A percentile compares a stretch with the other conserved stretches of the same genome.
Conservation (phyloP, 2,888 invertebrate genomes). For the Perdita meconis region DNA sequence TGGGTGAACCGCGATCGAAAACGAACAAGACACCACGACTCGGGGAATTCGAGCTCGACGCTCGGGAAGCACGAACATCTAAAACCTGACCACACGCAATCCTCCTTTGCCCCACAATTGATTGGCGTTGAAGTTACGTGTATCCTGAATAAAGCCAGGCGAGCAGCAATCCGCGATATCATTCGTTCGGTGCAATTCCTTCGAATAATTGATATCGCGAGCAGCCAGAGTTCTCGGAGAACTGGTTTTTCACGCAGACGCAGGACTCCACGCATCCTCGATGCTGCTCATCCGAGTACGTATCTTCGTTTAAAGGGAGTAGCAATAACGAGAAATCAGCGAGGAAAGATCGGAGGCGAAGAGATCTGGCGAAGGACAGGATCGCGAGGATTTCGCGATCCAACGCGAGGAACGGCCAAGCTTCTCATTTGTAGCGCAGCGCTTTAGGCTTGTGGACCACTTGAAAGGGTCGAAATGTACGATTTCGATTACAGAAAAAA, state of each 20-base stretch:
- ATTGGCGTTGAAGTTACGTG: slow-evolving; percentile 16
- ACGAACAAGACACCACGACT: neutral
- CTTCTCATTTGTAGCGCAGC: no score
- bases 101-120: slow-evolving; percentile 43
- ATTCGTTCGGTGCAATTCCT: neutral
- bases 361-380: neutral
- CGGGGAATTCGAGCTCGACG: neutral
- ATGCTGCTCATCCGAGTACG: neutral
- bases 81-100: slow-evolving; percentile 60
- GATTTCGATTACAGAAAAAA: no score
- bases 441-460: no score
- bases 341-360: no score
- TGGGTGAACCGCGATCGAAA: neutral
- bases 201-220: neutral
- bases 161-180: neutral
- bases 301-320: neutral
- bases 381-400: no score
- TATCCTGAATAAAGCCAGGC: neutral
- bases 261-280: neutral
- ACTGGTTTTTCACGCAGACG: neutral
- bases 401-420: no score
- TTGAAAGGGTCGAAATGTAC: no score
- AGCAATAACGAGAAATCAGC: neutral
- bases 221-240: neutral
- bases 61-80: slow-evolving; percentile 18